Percentiles rank a stretch among this genome's conserved stretches.
Evolutionary conservation across 2,797 vertebrate genomes (phyloP).

Genomic region (Sarcoramphus papa): DNA sequence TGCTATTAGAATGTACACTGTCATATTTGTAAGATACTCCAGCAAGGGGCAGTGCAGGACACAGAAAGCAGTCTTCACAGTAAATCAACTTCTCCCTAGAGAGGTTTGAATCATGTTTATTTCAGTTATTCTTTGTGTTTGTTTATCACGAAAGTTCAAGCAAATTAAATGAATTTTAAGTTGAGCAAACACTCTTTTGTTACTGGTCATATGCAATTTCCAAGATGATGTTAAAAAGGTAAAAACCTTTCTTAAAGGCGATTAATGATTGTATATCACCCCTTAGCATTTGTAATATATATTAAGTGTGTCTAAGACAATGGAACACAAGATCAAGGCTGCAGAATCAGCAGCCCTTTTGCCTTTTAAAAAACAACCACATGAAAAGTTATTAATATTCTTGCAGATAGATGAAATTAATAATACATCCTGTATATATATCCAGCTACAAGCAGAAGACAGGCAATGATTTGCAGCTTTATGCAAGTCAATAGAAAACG

Average conservation of each 20-base stretch:
- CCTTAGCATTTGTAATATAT: neutral
- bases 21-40: slow-evolving; percentile 48
- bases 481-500: neutral
- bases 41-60: slow-evolving; percentile 69
- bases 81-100: neutral
- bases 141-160: neutral
- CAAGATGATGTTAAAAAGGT: neutral
- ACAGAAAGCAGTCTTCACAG: neutral
- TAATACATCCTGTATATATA: neutral
- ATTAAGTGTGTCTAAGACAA: neutral
- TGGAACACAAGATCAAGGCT: neutral
- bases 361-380: neutral
- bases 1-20: neutral
- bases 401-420: neutral
- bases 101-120: neutral
- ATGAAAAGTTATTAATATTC: neutral
- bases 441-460: neutral
- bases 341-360: neutral
- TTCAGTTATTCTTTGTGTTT: neutral
- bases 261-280: neutral
- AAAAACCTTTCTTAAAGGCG: neutral
- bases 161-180: neutral
- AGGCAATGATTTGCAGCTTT: neutral
- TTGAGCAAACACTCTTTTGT: neutral
- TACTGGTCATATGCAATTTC: neutral